Evolutionary conservation across 2,888 invertebrate species (phyloP).

Genomic region (Megastigmus dorsalis): DNA sequence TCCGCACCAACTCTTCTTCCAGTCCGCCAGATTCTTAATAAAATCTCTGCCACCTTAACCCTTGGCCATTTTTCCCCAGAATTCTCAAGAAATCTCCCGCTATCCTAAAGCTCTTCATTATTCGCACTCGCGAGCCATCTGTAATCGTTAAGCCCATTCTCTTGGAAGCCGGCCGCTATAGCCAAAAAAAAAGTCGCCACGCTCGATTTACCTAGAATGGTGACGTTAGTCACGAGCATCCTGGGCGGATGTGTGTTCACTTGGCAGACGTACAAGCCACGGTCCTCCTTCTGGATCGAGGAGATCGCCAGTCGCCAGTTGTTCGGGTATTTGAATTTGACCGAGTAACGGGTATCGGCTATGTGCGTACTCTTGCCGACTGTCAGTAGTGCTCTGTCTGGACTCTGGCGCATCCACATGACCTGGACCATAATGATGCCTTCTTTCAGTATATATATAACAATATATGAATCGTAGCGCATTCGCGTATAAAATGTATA

Average conservation of each 20-base stretch:
- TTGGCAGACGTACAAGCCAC: slow-evolving; percentile 87
- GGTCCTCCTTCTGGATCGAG: slow-evolving; percentile 82
- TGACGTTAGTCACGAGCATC: slow-evolving; percentile 84
- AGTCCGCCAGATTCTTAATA: too few species aligned
- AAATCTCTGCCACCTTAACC: too few species aligned
- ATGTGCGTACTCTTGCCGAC: slow-evolving; percentile 81
- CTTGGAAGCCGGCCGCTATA: too few species aligned
- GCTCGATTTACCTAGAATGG: slow-evolving; percentile 80
- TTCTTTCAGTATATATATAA: too few species aligned
- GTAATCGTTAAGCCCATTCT: neutral
- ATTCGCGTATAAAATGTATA: too few species aligned
- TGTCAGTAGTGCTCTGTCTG: slow-evolving; percentile 80
- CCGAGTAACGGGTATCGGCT: slow-evolving; percentile 79
- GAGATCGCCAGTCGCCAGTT: slow-evolving; percentile 84
- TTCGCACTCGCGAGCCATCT: neutral
- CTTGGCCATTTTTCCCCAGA: too few species aligned
- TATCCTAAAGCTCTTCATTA: neutral
- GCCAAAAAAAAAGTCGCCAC: too few species aligned
- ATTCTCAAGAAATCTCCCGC: too few species aligned
- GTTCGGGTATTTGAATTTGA: slow-evolving; percentile 83
- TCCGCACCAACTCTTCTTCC: too few species aligned
- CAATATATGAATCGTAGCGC: too few species aligned
- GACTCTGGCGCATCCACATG: slow-evolving; percentile 81
- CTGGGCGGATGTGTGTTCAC: slow-evolving; percentile 87
- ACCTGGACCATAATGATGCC: slow-evolving; percentile 79